Percentiles rank a stretch among this genome's conserved stretches.
phyloP scores from a whole-genome alignment of 2,888 invertebrate species.

The Formica aserva region DNA sequence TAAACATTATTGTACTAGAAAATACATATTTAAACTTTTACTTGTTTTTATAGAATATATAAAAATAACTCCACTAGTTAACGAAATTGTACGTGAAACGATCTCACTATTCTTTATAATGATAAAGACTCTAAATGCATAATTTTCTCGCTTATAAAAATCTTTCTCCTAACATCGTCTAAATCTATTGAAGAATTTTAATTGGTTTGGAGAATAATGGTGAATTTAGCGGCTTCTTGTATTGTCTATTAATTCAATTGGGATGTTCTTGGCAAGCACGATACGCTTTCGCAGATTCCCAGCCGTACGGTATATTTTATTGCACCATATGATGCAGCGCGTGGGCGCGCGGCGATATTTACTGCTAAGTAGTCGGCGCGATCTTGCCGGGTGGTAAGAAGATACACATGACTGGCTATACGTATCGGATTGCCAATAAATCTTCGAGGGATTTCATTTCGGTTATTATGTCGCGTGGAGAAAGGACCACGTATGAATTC shows the following conservation, averaged over 20 bases:
- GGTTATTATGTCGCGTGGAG: conserved; percentile 30
- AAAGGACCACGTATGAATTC: conserved; percentile 5
- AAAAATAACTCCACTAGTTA: not conserved
- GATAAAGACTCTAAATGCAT: not conserved
- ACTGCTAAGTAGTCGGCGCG: conserved; percentile 50
- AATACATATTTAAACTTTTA: not conserved
- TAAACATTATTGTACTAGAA: not conserved
- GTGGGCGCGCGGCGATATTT: conserved; percentile 32
- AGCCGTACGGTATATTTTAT: conserved; percentile 16
- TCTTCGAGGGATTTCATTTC: conserved; percentile 36
- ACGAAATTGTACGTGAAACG: not conserved
- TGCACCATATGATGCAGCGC: not conserved
- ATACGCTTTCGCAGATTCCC: conserved; percentile 8
- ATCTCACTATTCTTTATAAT: not conserved
- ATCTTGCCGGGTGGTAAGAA: conserved; percentile 45
- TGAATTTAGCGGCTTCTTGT: not conserved
- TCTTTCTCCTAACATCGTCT: not conserved
- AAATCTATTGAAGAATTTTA: conserved; percentile 3
- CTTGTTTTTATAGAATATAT: not conserved
- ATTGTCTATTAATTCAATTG: conserved; percentile 6
- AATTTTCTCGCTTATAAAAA: not conserved
- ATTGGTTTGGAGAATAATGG: not conserved
- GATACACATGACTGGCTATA: conserved; percentile 32
- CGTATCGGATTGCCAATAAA: conserved; percentile 41
- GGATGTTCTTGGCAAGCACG: not conserved